Conservation (phyloP, 2,888 invertebrate species). For the Ochlodes sylvanus region DNA sequence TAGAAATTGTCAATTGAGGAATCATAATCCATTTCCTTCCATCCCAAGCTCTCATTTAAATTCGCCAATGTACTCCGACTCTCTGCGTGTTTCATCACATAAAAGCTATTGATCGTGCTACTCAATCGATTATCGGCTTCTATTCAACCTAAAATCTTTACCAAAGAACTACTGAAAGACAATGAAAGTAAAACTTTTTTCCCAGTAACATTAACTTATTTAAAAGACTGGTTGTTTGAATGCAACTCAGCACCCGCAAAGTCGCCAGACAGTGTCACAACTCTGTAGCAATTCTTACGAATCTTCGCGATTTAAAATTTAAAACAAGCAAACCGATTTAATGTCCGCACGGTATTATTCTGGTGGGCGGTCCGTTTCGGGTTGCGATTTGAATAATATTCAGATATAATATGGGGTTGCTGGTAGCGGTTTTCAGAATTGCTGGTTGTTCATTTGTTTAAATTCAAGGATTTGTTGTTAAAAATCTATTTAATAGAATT, state of each 20-base stretch:
- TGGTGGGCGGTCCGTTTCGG: conserved; percentile 40
- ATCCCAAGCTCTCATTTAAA: too few relatives aligned
- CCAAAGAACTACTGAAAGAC: too few relatives aligned
- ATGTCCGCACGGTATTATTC: conserved; percentile 41
- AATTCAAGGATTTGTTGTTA: background rate
- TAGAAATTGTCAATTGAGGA: too few relatives aligned
- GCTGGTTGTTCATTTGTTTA: background rate
- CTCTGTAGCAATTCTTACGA: conserved; percentile 9
- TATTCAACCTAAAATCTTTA: too few relatives aligned
- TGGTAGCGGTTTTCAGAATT: conserved; percentile 2
- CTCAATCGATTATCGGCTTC: too few relatives aligned
- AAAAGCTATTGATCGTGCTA: too few relatives aligned
- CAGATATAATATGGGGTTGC: conserved; percentile 13
- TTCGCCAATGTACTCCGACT: too few relatives aligned
- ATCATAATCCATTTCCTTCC: too few relatives aligned
- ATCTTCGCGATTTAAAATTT: conserved; percentile 52
- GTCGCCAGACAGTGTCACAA: background rate
- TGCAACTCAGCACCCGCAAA: background rate
- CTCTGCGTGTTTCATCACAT: too few relatives aligned
- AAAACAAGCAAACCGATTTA: conserved; percentile 45
- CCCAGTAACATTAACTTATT: conserved; percentile 38
- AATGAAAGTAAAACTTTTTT: background rate
- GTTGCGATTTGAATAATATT: conserved; percentile 23
- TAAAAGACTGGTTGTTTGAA: background rate
- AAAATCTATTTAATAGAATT: too few relatives aligned